These are phyloP conservation scores for Aphis craccivora DNA, from an alignment of 1,140 invertebrate species.

Conservation along the genomic window DNA sequence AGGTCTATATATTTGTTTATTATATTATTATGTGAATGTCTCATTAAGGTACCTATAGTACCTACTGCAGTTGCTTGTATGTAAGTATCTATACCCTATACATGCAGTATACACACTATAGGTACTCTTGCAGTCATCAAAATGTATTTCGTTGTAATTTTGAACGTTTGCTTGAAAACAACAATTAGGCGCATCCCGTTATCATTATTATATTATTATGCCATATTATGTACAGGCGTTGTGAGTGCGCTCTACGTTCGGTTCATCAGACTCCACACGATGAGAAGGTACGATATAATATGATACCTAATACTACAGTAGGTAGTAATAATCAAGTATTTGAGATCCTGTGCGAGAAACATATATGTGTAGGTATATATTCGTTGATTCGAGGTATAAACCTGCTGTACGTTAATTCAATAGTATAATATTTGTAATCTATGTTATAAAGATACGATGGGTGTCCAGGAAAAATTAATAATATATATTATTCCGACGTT, in stretches of 20 bases:
- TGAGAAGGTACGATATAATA: not conserved
- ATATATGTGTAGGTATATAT: not conserved
- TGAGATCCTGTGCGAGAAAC: not conserved
- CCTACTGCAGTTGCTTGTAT: no score
- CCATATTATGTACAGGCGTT: not conserved
- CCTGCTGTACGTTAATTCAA: no score
- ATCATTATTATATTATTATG: not conserved
- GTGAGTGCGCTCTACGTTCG: not conserved
- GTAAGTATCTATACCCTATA: not conserved
- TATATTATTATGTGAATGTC: slow-evolving; percentile 17
- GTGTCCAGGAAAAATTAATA: not conserved
- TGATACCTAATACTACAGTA: not conserved
- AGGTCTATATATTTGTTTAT: not conserved
- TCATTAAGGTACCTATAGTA: slow-evolving; percentile 7
- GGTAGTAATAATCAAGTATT: not conserved
- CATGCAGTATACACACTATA: no score
- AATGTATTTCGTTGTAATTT: not conserved
- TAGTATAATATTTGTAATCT: no score
- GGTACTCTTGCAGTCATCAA: not conserved
- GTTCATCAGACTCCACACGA: not conserved
- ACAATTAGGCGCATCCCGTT: not conserved
- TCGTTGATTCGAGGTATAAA: not conserved
- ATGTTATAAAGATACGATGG: not conserved
- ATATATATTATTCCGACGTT: not conserved
- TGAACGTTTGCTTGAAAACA: not conserved